Conservation (phyloP, 2,888 invertebrate genomes). For the Hemistola chrysoprasaria region DNA sequence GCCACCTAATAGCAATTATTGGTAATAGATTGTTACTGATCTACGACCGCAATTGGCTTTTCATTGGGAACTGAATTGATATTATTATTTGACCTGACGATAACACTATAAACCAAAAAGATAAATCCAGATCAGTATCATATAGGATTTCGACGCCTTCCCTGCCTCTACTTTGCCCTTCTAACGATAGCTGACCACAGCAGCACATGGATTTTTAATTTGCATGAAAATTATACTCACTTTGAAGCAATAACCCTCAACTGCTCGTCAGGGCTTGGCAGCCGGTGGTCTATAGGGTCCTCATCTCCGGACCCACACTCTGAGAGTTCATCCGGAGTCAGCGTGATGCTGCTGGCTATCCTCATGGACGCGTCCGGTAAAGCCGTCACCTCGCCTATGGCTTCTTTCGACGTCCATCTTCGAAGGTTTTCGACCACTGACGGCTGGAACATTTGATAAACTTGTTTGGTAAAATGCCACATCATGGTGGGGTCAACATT, state of each 20-base stretch:
- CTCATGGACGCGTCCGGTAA: conserved; percentile 89
- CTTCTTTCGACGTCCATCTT: conserved; percentile 92
- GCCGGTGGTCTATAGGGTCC: conserved; percentile 90
- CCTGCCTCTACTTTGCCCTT: no score
- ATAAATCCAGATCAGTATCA: no score
- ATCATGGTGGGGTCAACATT: no score
- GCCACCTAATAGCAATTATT: conserved; percentile 8
- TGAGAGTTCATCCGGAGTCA: conserved; percentile 77
- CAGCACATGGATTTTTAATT: no score
- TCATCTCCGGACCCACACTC: conserved; percentile 83
- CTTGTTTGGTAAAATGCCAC: neutral
- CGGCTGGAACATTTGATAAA: conserved; percentile 80
- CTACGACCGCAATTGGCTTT: conserved; percentile 5
- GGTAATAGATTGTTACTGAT: conserved; percentile 12
- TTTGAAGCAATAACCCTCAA: conserved; percentile 91
- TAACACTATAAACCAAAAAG: no score
- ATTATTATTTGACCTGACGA: no score
- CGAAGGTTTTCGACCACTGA: conserved; percentile 90
- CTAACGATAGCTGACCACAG: no score
- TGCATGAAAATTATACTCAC: conserved; percentile 68
- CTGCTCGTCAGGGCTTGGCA: conserved; percentile 94
- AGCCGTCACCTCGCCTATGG: conserved; percentile 91
- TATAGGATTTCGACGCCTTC: no score
- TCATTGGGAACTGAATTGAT: neutral
- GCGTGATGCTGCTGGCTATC: conserved; percentile 80